Evolutionary conservation across 1,140 invertebrate species (phyloP), one percentile per base, ranked within the genome.

Genomic region (Drosophila nikananu): DNA sequence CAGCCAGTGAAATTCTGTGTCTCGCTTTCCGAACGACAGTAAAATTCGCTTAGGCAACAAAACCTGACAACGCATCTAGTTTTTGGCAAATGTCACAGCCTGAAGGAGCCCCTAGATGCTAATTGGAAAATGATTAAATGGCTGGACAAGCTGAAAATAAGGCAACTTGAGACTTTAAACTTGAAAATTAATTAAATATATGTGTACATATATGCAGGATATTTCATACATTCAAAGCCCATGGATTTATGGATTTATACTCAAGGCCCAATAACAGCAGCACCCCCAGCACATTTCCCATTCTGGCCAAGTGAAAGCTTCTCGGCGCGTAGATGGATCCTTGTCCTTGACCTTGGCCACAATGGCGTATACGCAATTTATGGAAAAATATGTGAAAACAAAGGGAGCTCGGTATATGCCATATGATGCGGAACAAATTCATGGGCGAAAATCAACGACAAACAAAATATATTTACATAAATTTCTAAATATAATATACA

Each of bases 41-140:
- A 73, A 61, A 77, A 77, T 77, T 54, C 75, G 73, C 73, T 77
- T 77, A 68, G 66, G 75, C 63, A 68, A 68, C 55, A 77, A 77
- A 77, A 61, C 49, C 64, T 61, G 73, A 67, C 75, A 76, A 52
- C 63, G 57, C 27, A 57, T 46, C 51, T 49, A 52, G 41, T 54
- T 77, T 55, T 57, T 46, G 48, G 23, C 39, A 41, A 77, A 61
- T 77, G 75, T 57, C 63, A 55, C 37, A 39, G 46, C 19, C 54
- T 6, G 35, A 3, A 39, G 57, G 9, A 44, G 37, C 27, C 35
- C 55, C 25, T 51, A 39, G 35, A 13, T 76, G 61, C 46, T 77
- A 66, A 77, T 58, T 77, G 71, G 39, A 59, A 55, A 57, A 42
- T 66, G 74, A 46, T 66, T 76, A 65, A 75, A 59, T 39, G 73